A percentile compares a stretch with the other conserved stretches of the same genome.
phyloP scores from a whole-genome alignment of 2,113 vertebrate genomes.

The Hirundichthys speculiger region DNA sequence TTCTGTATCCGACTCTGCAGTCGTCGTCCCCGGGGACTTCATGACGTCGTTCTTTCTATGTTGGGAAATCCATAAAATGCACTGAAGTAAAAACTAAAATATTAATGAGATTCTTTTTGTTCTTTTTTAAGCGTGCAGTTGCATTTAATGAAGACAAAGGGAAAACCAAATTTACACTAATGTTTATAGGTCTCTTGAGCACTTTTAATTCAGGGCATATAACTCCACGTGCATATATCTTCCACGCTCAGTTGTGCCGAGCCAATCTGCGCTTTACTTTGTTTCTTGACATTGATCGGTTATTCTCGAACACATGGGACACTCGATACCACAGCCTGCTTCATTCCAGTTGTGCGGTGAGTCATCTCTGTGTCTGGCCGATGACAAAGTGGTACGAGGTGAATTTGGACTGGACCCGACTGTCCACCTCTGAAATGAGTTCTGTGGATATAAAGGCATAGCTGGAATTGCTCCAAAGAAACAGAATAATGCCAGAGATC shows the following conservation, averaged over 20 bases:
- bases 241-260: slow-evolving; percentile 44
- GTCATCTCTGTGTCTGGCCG: slow-evolving; percentile 69
- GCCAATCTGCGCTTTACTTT: slow-evolving; percentile 60
- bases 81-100: not conserved
- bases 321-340: slow-evolving; percentile 64
- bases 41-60: not conserved
- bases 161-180: slow-evolving; percentile 3
- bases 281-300: slow-evolving; percentile 79
- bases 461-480: slow-evolving; percentile 58
- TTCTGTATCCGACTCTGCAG: slow-evolving; percentile 8
- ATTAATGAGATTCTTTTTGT: not conserved
- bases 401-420: slow-evolving; percentile 66
- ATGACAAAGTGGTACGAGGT: slow-evolving; percentile 56
- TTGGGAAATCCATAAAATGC: not conserved
- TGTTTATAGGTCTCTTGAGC: slow-evolving; percentile 44
- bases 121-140: not conserved
- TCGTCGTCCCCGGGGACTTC: not conserved
- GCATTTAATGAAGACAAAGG: not conserved
- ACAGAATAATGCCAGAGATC: slow-evolving; percentile 12
- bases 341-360: slow-evolving; percentile 75
- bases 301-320: slow-evolving; percentile 68
- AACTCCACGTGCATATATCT: slow-evolving; percentile 47
- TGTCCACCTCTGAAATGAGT: slow-evolving; percentile 21
- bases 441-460: slow-evolving; percentile 38
- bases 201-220: slow-evolving; percentile 36